Evolutionary conservation across 1,140 invertebrate species (phyloP), one percentile per base, ranked within the genome.

Genomic region (Aphidius ervi): DNA sequence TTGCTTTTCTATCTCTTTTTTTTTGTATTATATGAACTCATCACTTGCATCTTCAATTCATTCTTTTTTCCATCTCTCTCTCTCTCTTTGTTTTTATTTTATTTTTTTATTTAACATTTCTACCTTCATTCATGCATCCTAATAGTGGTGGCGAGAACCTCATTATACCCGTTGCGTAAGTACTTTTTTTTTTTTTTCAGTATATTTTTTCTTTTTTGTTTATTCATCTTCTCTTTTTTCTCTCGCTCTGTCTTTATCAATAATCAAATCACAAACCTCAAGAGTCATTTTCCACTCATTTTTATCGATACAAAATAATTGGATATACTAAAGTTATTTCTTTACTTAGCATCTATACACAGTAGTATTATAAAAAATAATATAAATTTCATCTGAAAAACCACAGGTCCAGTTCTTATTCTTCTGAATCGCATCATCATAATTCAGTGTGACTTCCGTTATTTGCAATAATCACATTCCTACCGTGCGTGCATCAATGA

Each of bases 91-190:
- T 47, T 54, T 58, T 59, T 42, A 5, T 20, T 50, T 43, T 31
- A 9, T n/a, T 20, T 52, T 6, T 9, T 37, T 59, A 47, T 57
- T 47, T 43, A 40, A 65, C 65, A 67, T 68, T 58, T 61, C 65
- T 31, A 10, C 23, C 49, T 78, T 76, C 75, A 77, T 78, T 76
- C 76, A 76, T 77, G 72, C 69, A 67, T 70, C 67, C 64, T 69
- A 31, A 31, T 31, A 31, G 23, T 31, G 73, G 70, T 73, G 74
- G 68, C 74, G 74, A 76, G 74, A 74, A 76, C 74, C 74, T 77
- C 74, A 76, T 76, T 76, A 76, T 71, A 47, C 62, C 54, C 67
- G 68, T 67, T 75, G 65, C 66, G 62, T 46, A 46, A 16, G 10
- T 47, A 23, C 46, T 39, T 55, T 49, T 56, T 47, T 20, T 46